Base-by-base conservation (phyloP, 2,113 vertebrate species). In the Phalacrocorax pelagicus region DNA sequence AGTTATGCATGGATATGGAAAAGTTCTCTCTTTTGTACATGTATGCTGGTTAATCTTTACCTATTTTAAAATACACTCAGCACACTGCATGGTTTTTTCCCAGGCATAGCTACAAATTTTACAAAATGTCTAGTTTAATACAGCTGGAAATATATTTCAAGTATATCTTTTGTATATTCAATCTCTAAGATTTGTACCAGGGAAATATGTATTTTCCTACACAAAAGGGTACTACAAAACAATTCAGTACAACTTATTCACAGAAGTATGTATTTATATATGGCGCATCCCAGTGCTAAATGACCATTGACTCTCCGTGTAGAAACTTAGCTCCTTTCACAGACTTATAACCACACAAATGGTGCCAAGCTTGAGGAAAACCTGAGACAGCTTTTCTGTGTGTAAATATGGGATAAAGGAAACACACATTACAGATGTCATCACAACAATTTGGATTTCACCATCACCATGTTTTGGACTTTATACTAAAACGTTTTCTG, bases 231-330 rank as follows among this genome's bases (percentile, higher is more conserved):
- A 26, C 19, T 36, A 46, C 9, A 86, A 75, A 75, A 54, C 15
- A 77, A 10, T 90, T 15, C 58, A n/a, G 11, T 42, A 34, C 8
- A 52, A 47, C 8, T 74, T 67, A 29, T n/a, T 47, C 30, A 38
- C 23, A 44, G 18, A 61, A 54, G 8, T 47, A 29, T 10, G 6
- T 49, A 61, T 40, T 80, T 82, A 42, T 52, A 0, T 32, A 19
- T 27, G 23, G 22, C 51, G 17, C 15, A 44, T 59, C 26, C 30
- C 14, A 52, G 5, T 23, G 22, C 23, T 46, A 36, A 5, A 5
- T 4, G 5, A 72, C 22, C 1, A 3, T 3, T 81, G n/a, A 34
- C 40, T 6, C 1, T 47, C 22, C 29, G 17, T 12, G 3, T 3
- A 55, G 11, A 74, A 29, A 7, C 8, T n/a, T 15, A 51, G 11